Conservation (phyloP, 2,113 vertebrate species). For the Cololabis saira region DNA sequence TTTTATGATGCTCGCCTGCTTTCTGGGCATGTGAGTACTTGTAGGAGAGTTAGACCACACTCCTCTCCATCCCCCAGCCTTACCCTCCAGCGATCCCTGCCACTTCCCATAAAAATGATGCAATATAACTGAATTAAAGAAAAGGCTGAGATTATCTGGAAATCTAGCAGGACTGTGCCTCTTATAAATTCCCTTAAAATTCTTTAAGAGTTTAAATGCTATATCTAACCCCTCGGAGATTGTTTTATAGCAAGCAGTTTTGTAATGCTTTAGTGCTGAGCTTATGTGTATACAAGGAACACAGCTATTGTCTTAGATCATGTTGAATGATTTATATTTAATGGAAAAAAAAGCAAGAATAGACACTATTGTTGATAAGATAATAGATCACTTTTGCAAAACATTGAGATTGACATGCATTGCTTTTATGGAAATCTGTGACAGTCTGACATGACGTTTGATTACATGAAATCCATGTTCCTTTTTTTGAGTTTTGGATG, state of each 20-base stretch:
- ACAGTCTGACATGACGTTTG: too few species aligned
- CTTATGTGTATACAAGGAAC: too few species aligned
- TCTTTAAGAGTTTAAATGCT: constrained; percentile 1
- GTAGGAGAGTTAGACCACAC: constrained; percentile 46
- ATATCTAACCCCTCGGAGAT: constrained; percentile 23
- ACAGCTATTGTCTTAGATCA: too few species aligned
- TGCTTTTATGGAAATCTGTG: too few species aligned
- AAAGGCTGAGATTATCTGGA: constrained; percentile 67
- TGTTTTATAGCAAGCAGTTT: constrained; percentile 1
- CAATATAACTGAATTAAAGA: constrained; percentile 69
- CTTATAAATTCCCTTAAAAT: constrained; percentile 64
- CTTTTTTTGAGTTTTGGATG: too few species aligned
- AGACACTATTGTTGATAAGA: too few species aligned
- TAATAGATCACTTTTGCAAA: too few species aligned
- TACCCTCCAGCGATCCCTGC: constrained; percentile 59
- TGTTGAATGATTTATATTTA: too few species aligned
- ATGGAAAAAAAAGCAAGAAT: too few species aligned
- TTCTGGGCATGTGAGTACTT: constrained; percentile 69
- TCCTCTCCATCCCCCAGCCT: constrained; percentile 61
- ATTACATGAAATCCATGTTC: too few species aligned
- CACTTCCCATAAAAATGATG: constrained; percentile 68
- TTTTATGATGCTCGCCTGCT: constrained; percentile 73
- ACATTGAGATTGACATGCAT: too few species aligned
- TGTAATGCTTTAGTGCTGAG: background rate
- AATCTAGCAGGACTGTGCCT: constrained; percentile 52